A percentile compares a stretch with the other conserved stretches of the same genome.
Conservation (phyloP, 1,140 invertebrate genomes). For the Trichonephila inaurata region DNA sequence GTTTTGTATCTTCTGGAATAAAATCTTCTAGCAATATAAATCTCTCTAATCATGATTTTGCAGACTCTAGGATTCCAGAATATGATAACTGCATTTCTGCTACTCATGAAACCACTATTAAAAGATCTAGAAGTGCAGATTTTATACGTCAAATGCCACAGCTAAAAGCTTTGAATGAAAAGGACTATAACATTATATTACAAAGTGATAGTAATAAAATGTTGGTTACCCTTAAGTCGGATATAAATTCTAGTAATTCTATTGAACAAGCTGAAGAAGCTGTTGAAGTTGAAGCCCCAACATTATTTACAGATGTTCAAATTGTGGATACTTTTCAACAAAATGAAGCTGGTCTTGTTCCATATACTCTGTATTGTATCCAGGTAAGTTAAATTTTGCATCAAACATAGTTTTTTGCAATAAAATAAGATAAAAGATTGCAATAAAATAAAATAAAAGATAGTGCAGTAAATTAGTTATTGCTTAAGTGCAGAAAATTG, state of each 20-base stretch:
- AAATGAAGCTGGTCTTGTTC: constrained; percentile 78
- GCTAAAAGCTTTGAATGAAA: constrained; percentile 60
- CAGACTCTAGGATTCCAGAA: not conserved
- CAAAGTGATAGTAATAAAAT: constrained; percentile 69
- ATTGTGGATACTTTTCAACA: constrained; percentile 80
- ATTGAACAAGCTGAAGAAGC: constrained; percentile 80
- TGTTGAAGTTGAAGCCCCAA: constrained; percentile 77
- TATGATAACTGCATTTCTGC: not conserved
- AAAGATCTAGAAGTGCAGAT: constrained; percentile 74
- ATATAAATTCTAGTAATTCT: constrained; percentile 47
- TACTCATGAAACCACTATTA: constrained; percentile 33
- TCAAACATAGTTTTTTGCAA: too few relatives aligned
- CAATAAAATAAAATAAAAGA: too few relatives aligned
- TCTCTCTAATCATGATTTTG: constrained; percentile 42
- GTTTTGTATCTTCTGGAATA: constrained; percentile 33
- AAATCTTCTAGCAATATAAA: constrained; percentile 70
- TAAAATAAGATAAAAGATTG: too few relatives aligned
- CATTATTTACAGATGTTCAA: constrained; percentile 80
- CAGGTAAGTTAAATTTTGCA: constrained; percentile 77
- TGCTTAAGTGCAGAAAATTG: too few relatives aligned
- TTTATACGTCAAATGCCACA: constrained; percentile 72
- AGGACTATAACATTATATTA: constrained; percentile 54
- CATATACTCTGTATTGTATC: constrained; percentile 80
- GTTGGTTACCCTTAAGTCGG: constrained; percentile 51
- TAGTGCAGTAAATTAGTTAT: too few relatives aligned